Evolutionary conservation across 2,797 vertebrate species (phyloP).

Genomic region (Pseudochromis fuscus): DNA sequence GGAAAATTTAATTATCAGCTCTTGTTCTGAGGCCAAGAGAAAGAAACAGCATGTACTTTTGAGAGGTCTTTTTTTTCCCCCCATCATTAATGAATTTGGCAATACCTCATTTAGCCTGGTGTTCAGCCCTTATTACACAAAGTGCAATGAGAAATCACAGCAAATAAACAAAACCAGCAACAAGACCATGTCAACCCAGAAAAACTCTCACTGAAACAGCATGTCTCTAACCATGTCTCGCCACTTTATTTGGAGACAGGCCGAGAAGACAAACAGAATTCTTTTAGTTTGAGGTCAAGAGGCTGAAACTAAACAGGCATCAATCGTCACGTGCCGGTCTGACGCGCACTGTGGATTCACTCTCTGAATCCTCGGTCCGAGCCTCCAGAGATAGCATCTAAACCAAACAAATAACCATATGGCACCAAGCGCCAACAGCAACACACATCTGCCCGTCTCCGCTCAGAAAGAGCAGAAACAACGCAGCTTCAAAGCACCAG

Average conservation of each 20-base stretch:
- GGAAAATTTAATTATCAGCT: constrained; percentile 16
- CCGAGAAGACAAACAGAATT: constrained; percentile 51
- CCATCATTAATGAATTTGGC: background rate
- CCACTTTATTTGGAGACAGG: constrained; percentile 21
- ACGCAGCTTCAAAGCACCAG: constrained; percentile 58
- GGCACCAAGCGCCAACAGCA: constrained; percentile 53
- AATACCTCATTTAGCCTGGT: background rate
- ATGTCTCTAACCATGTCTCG: background rate
- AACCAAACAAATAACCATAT: constrained; percentile 69
- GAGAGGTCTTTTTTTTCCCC: background rate
- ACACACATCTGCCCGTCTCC: constrained; percentile 59
- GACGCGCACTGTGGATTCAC: constrained; percentile 34
- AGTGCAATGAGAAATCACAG: background rate
- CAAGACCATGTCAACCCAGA: background rate
- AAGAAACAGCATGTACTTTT: constrained; percentile 6
- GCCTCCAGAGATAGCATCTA: constrained; percentile 59
- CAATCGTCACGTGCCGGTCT: constrained; percentile 45
- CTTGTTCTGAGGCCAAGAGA: constrained; percentile 4
- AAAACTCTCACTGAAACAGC: background rate
- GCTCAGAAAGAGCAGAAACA: constrained; percentile 45
- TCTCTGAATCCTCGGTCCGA: constrained; percentile 23
- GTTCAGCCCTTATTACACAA: background rate
- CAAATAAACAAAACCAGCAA: background rate
- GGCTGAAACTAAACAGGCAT: constrained; percentile 57
- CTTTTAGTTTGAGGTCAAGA: constrained; percentile 52